Evolutionary conservation across 2,888 invertebrate species (phyloP).

Genomic region (Tenthredo amoena): DNA sequence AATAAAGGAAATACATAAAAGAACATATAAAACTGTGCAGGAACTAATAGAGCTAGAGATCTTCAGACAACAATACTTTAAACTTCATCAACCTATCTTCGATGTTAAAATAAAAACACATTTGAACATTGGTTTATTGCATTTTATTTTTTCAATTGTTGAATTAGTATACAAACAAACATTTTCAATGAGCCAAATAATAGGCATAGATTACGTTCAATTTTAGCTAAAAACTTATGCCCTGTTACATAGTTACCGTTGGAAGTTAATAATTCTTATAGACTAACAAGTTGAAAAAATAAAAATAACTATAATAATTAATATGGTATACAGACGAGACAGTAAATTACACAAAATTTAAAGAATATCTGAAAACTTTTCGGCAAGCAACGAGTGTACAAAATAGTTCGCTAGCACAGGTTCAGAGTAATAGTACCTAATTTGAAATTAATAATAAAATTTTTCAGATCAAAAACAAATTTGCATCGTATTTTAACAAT

Average conservation of each 20-base stretch:
- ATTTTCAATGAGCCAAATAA: slow-evolving; percentile 11
- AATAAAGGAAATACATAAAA: not conserved
- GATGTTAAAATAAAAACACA: not conserved
- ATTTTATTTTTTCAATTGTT: slow-evolving; percentile 7
- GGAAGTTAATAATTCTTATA: not conserved
- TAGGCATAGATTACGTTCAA: not conserved
- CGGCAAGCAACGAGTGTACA: not conserved
- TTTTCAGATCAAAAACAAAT: not conserved
- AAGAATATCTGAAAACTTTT: not conserved
- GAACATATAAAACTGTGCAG: not conserved
- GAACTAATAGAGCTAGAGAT: not conserved
- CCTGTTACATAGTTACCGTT: not conserved
- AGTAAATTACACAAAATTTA: not conserved
- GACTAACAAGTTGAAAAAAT: not conserved
- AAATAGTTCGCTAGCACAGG: not conserved
- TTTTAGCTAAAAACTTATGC: slow-evolving; percentile 1
- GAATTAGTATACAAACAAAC: not conserved
- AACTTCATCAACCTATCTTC: not conserved
- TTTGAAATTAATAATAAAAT: not conserved
- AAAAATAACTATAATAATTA: not conserved
- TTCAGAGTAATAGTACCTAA: not conserved
- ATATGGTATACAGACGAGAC: not conserved
- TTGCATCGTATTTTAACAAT: not conserved
- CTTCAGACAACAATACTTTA: not conserved
- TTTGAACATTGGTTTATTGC: not conserved